Evolutionary conservation across 2,888 invertebrate genomes (phyloP), one percentile per base, ranked within the genome.

Genomic region (Choreutis nemorana): DNA sequence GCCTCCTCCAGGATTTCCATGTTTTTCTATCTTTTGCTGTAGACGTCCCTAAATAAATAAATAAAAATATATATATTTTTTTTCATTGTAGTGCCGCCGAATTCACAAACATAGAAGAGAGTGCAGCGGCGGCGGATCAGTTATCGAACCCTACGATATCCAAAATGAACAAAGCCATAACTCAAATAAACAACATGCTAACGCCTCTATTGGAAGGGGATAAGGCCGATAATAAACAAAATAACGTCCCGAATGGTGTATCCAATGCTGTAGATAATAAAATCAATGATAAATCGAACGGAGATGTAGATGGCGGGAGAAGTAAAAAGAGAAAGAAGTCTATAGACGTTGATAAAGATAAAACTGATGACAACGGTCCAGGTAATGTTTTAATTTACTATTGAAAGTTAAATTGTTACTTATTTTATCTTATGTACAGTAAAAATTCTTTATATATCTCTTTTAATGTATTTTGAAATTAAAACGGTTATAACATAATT

Each of bases 91-190:
- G 71, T 2, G 55, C 53, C 25, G 48, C 44, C 36, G 52, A 54
- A 2, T 36, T 28, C 1, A 33, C 46, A 8, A 13, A 51, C 1
- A 37, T 42, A 8, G 59, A 62, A 2, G 48, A 54, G 2, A 35
- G 39, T 1, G 28, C 42, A 0, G 30, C 45, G 1, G 34, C 48
- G 1, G 31, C 42, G 7, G 52, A 51, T 6, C 37, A 53, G 0
- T 9, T 48, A 1, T 26, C 47, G 0, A 37, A 45, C 14, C 52
- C 54, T 0, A 35, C 42, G 0, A 42, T 50, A 2, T 50, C 43
- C 14, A 68, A 67, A 39, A 48, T 67, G n/a, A 49, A 54, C 34
- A 58, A 57, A 40, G 56, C 55, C 0, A 41, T 70, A 7, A 42
- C 55, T 26, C 50, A 59, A 2, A 39, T 73, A 6, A 38, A 44